Evolutionary conservation across 2,888 invertebrate genomes (phyloP).

Genomic region (Orthosia cruda): DNA sequence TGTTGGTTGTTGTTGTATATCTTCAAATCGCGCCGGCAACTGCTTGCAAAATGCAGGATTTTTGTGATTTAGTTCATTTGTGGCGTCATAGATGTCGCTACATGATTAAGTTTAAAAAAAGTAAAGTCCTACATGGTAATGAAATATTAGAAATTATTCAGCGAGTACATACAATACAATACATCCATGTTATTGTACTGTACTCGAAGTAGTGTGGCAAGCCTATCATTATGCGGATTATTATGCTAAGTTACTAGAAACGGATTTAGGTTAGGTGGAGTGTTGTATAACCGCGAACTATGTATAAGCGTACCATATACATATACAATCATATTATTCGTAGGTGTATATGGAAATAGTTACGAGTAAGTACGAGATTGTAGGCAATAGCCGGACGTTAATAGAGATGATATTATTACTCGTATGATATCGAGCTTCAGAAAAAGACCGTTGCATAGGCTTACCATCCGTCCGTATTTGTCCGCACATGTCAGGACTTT

Average conservation of each 20-base stretch:
- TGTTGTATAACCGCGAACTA: constrained; percentile 23
- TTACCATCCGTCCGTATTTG: no score
- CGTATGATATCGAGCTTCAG: no score
- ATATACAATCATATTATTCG: background rate
- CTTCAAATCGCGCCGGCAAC: no score
- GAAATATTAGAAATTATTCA: constrained; percentile 8
- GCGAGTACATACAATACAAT: constrained; percentile 4
- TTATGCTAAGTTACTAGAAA: constrained; percentile 54
- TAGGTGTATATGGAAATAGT: background rate
- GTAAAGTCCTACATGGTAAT: background rate
- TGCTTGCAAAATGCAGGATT: no score
- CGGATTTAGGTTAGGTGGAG: constrained; percentile 49
- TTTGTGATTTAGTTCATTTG: no score
- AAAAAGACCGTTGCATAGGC: no score
- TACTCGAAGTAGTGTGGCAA: constrained; percentile 27
- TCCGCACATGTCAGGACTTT: no score
- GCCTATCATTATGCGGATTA: constrained; percentile 45
- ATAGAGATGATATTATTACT: no score
- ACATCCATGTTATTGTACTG: constrained; percentile 21
- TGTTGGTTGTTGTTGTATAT: no score
- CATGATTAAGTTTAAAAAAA: no score
- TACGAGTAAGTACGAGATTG: background rate
- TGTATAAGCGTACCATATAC: constrained; percentile 20
- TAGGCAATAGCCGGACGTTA: no score
- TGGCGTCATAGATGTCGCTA: no score